Base-by-base conservation (phyloP, 2,888 invertebrate genomes). In the Eupithecia centaureata region DNA sequence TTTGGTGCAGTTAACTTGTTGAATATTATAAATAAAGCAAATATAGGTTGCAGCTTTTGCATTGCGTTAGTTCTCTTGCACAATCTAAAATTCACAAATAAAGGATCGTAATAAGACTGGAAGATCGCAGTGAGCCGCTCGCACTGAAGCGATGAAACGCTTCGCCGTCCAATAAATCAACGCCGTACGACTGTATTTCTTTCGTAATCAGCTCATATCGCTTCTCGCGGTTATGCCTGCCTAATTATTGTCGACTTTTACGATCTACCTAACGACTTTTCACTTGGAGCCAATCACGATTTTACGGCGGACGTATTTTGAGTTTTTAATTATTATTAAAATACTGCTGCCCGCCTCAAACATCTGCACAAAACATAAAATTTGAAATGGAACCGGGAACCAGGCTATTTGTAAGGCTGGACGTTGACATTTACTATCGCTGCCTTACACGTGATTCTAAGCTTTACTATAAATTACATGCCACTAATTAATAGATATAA, bases 181-280 rank as follows among this genome's bases (percentile, higher is more conserved):
- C 86, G 82, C 80, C 81, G 86, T 86, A 87, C 89, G 91, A 90
- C 87, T 91, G 91, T 92, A 91, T 91, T 92, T 92, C 91, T 92
- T 91, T 89, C 90, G 90, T 91, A 91, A 92, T 92, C 91, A 91
- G 91, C 91, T 91, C 90, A 90, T 92, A 92, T 92, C 91, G 90
- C 84, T 80, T 87, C 87, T 86, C 84, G 89, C 87, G 86, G 91
- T 88, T 89, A 89, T 87, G 87, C 83, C 88, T 87, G 89, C 89
- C 91, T 92, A 92, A 92, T 92, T 92, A 92, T 91, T 91, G 91
- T 90, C 88, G 92, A 92, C 91, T 88, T 92, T 92, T 91, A 92
- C 91, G 91, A 91, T 89, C 88, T 82, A 83, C 86, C 87, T 91
- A 92, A 92, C 92, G 91, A 90, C 91, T 90, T 89, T 91, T 88